phyloP scores from a whole-genome alignment of 2,797 vertebrate genomes.

The Sphenodon punctatus region DNA sequence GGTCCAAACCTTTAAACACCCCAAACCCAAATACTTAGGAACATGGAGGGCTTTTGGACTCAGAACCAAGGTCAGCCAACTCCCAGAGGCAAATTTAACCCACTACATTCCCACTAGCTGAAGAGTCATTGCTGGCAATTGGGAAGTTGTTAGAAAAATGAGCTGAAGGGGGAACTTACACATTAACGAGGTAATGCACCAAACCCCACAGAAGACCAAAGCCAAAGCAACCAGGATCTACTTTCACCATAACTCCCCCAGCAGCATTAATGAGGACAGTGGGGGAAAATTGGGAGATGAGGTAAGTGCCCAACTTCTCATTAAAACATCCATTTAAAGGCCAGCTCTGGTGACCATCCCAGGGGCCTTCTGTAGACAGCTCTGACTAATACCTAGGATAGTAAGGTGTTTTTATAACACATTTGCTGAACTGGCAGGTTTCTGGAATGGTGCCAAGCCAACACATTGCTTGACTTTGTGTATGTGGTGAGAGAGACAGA shows the following conservation, averaged over 20 bases:
- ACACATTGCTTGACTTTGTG: not conserved
- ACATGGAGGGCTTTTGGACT: too few species aligned
- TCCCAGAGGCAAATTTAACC: not conserved
- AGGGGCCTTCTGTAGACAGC: not conserved
- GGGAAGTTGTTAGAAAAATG: not conserved
- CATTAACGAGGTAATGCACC: not conserved
- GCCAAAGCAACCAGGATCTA: too few species aligned
- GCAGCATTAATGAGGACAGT: not conserved
- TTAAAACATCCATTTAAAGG: not conserved
- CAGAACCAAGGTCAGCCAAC: not conserved
- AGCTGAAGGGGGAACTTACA: not conserved
- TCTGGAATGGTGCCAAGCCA: fast-evolving
- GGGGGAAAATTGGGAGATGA: not conserved
- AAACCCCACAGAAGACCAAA: not conserved
- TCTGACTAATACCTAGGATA: not conserved
- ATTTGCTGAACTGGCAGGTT: not conserved
- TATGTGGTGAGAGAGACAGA: not conserved
- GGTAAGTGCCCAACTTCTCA: too few species aligned
- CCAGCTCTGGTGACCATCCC: not conserved
- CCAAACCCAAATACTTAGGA: too few species aligned
- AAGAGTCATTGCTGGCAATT: not conserved
- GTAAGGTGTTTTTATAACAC: fast-evolving
- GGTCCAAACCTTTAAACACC: not conserved
- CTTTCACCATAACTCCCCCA: too few species aligned
- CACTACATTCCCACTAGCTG: not conserved